Evolutionary conservation across 2,888 invertebrate genomes (phyloP).

Genomic region (Eudemis profundana): DNA sequence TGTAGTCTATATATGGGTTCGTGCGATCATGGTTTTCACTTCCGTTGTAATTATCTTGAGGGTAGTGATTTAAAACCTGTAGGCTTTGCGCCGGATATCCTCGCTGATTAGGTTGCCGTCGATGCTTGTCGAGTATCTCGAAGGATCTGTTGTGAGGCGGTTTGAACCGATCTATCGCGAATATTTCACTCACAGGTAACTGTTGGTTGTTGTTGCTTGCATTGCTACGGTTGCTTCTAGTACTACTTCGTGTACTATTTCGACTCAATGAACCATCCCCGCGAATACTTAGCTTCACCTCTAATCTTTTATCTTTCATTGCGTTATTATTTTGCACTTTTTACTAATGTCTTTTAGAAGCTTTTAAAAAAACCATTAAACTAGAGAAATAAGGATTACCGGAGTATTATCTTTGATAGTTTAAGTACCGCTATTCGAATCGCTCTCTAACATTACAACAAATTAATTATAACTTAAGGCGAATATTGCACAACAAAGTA

Average conservation of each 20-base stretch:
- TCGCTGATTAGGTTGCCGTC: constrained; percentile 67
- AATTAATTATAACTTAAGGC: constrained; percentile 62
- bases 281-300: constrained; percentile 79
- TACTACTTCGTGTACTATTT: constrained; percentile 73
- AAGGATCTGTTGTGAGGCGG: constrained; percentile 75
- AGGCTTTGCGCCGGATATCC: constrained; percentile 78
- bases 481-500: constrained; percentile 60
- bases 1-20: constrained; percentile 68
- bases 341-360: constrained; percentile 22
- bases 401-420: constrained; percentile 55
- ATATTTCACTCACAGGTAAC: constrained; percentile 76
- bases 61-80: constrained; percentile 71
- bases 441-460: constrained; percentile 57
- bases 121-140: constrained; percentile 73
- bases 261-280: constrained; percentile 78
- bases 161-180: constrained; percentile 74
- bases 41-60: constrained; percentile 57
- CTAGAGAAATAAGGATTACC: constrained; percentile 11
- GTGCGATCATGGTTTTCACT: constrained; percentile 57
- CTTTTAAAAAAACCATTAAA: constrained; percentile 30
- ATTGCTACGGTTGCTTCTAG: constrained; percentile 74
- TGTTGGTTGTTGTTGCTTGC: constrained; percentile 65
- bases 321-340: constrained; percentile 24
- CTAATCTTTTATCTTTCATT: constrained; percentile 81
- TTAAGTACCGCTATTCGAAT: constrained; percentile 55